Conservation (phyloP, 1,140 invertebrate species). For the Pseudomyrmex gracilis region DNA sequence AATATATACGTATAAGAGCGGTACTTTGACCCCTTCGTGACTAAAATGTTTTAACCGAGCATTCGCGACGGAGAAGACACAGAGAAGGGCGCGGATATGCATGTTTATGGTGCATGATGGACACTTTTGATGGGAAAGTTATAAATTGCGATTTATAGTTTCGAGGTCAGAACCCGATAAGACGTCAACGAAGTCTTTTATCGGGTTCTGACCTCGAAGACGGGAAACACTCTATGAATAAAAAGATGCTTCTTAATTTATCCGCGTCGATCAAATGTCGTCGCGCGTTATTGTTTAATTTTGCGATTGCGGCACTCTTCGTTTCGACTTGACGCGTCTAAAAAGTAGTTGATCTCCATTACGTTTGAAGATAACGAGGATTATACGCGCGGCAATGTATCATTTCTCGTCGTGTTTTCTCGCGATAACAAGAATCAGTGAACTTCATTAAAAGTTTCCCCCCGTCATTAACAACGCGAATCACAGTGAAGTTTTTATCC, state of each 20-base stretch:
- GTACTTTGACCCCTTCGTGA: background rate
- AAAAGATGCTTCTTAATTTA: constrained; percentile 38
- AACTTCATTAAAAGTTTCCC: constrained; percentile 21
- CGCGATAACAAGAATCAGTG: background rate
- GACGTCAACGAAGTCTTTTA: background rate
- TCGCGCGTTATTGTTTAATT: background rate
- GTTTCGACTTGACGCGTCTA: constrained; percentile 18
- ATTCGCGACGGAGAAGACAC: too few relatives aligned
- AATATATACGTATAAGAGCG: background rate
- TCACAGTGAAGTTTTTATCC: background rate
- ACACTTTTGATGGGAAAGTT: background rate
- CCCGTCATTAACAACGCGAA: background rate
- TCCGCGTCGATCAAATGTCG: constrained; percentile 25
- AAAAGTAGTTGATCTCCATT: constrained; percentile 1
- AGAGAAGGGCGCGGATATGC: too few relatives aligned
- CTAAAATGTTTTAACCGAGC: background rate
- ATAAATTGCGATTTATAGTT: background rate
- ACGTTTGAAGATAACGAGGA: background rate
- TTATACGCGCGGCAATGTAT: background rate
- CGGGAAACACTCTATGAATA: constrained; percentile 24
- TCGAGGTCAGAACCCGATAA: background rate
- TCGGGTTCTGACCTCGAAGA: too few relatives aligned
- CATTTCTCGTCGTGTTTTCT: background rate
- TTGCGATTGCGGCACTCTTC: background rate
- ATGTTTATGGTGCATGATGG: background rate